These are phyloP conservation scores for Oryzias dopingdopingensis DNA, from an alignment of 2,797 vertebrate genomes.

Conservation along the genomic window DNA sequence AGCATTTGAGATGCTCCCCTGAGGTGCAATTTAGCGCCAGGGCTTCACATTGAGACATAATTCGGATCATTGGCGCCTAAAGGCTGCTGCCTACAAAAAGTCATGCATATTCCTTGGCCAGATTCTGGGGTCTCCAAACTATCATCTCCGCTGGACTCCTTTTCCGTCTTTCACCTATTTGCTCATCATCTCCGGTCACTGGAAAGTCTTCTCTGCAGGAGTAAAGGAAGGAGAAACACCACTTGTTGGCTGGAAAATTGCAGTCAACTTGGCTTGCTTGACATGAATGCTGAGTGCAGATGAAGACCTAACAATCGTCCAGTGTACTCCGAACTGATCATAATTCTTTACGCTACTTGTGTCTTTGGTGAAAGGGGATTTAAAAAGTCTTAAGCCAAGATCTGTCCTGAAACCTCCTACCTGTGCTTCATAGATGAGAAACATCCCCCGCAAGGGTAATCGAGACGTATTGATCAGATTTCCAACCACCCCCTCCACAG, in stretches of 20 bases:
- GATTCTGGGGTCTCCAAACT: conserved; percentile 14
- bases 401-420: too few species aligned
- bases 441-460: too few species aligned
- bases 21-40: conserved; percentile 53
- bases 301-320: not conserved
- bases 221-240: conserved; percentile 5
- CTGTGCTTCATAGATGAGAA: too few species aligned
- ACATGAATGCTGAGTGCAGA: not conserved
- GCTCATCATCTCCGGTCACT: conserved; percentile 7
- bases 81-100: conserved; percentile 32
- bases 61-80: conserved; percentile 62
- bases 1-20: conserved; percentile 30
- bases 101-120: not conserved
- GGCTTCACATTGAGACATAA: conserved; percentile 52
- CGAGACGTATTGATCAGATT: too few species aligned
- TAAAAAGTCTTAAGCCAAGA: too few species aligned
- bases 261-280: not conserved
- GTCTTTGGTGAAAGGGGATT: too few species aligned
- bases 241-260: not conserved
- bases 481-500: too few species aligned
- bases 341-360: too few species aligned
- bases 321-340: too few species aligned
- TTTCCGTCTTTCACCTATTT: not conserved
- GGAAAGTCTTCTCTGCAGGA: conserved; percentile 4
- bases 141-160: not conserved